These are phyloP conservation scores for Leptinotarsa rubiginosa DNA, from an alignment of 2,888 invertebrate species.

Conservation along the genomic window DNA sequence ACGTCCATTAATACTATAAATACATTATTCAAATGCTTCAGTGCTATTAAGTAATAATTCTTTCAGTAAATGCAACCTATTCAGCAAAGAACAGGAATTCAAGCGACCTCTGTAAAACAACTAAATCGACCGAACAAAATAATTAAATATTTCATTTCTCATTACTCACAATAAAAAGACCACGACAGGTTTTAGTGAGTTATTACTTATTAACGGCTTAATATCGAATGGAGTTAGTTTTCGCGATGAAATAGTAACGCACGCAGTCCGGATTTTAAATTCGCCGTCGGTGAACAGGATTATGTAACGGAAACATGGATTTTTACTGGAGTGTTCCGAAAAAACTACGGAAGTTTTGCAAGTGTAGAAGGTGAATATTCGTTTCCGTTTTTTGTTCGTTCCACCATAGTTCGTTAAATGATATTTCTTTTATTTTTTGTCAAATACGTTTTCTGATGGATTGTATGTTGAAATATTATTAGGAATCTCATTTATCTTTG, in stretches of 20 bases:
- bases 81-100: slow-evolving; percentile 3
- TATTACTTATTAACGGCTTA: slow-evolving; percentile 19
- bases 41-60: slow-evolving; percentile 4
- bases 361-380: slow-evolving; percentile 22
- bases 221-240: slow-evolving; percentile 13
- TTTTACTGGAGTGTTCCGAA: slow-evolving; percentile 40
- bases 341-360: slow-evolving; percentile 30
- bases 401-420: too few relatives aligned
- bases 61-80: slow-evolving; percentile 14
- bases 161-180: slow-evolving; percentile 12
- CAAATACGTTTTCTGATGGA: not conserved
- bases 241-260: slow-evolving; percentile 11
- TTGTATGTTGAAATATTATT: not conserved
- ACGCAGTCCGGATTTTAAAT: not conserved
- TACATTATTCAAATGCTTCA: slow-evolving; percentile 20
- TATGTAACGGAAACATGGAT: slow-evolving; percentile 34
- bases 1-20: slow-evolving; percentile 7
- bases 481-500: not conserved
- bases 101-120: not conserved
- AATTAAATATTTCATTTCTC: slow-evolving; percentile 18
- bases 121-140: slow-evolving; percentile 9
- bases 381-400: not conserved
- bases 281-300: slow-evolving; percentile 11
- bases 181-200: slow-evolving; percentile 21
- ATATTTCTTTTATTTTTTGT: too few relatives aligned